These are phyloP conservation scores for Entomyzon cyanotis DNA, from an alignment of 2,113 vertebrate species.

Conservation along the genomic window DNA sequence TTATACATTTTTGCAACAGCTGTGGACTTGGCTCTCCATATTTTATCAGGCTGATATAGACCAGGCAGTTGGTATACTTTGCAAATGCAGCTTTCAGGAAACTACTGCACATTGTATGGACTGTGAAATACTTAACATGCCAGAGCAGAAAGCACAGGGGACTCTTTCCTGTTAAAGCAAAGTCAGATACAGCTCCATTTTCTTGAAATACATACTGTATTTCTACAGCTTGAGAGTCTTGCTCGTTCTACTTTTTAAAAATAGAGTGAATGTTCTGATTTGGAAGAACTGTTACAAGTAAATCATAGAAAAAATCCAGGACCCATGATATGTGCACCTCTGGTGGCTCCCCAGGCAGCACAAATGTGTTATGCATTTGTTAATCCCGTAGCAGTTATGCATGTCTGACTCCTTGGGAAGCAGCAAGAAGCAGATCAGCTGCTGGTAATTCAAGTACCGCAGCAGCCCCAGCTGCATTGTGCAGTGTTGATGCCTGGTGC, in stretches of 20 bases:
- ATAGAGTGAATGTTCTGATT: neutral
- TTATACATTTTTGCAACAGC: neutral
- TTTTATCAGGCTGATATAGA: neutral
- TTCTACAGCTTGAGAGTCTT: neutral
- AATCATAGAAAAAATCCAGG: neutral
- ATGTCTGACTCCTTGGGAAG: neutral
- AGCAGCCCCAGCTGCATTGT: rapidly evolving
- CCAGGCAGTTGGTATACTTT: neutral
- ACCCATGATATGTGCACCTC: neutral
- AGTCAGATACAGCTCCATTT: neutral
- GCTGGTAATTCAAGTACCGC: neutral
- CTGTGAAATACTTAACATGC: neutral
- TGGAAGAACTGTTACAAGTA: neutral
- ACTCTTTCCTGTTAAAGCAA: neutral
- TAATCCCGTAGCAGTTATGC: rapidly evolving
- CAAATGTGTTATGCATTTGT: neutral
- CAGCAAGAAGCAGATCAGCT: neutral
- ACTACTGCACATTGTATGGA: neutral
- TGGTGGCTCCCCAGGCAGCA: neutral
- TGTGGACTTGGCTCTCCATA: neutral
- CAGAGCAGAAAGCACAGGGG: neutral
- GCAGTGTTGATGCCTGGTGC: neutral
- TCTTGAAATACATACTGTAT: neutral
- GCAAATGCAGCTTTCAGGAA: neutral
- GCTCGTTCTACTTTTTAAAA: neutral